Evolutionary conservation across 2,797 vertebrate genomes (phyloP).

Genomic region (Macroramphosus scolopax): DNA sequence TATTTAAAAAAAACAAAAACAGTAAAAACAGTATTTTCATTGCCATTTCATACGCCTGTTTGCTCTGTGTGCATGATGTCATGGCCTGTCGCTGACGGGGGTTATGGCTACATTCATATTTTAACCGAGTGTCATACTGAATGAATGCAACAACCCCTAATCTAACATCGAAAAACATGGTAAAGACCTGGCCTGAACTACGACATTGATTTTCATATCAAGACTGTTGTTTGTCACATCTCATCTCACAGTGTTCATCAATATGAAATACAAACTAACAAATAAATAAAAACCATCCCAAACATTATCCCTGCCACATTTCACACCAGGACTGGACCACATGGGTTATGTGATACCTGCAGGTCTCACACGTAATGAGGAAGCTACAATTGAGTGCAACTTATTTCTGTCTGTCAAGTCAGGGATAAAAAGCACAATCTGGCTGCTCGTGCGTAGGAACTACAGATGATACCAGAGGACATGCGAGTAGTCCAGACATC

Average conservation of each 20-base stretch:
- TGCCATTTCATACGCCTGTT: constrained; percentile 51
- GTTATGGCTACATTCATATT: constrained; percentile 40
- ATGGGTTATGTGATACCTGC: constrained; percentile 45
- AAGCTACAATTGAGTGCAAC: constrained; percentile 63
- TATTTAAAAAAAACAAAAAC: constrained; percentile 28
- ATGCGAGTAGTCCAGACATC: constrained; percentile 50
- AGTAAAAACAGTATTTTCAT: too few relatives aligned
- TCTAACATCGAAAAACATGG: constrained; percentile 6
- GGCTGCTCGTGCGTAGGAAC: constrained; percentile 46
- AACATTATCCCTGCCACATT: constrained; percentile 65
- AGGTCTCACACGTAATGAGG: constrained; percentile 50
- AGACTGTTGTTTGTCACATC: constrained; percentile 43
- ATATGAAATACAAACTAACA: constrained; percentile 57
- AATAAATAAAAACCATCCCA: constrained; percentile 68
- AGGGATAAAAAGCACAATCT: constrained; percentile 24
- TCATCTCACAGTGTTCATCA: constrained; percentile 74
- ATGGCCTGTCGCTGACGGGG: constrained; percentile 22
- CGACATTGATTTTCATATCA: constrained; percentile 28
- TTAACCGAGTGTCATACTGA: too few relatives aligned
- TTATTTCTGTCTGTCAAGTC: constrained; percentile 39
- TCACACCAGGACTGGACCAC: constrained; percentile 49
- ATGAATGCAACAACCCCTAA: too few relatives aligned
- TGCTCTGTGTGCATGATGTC: constrained; percentile 50
- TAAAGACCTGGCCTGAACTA: too few relatives aligned
- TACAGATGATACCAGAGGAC: constrained; percentile 31